Percentiles rank a stretch among this genome's conserved stretches.
phyloP scores from a whole-genome alignment of 2,797 vertebrate genomes.

The Eutrigla gurnardus region DNA sequence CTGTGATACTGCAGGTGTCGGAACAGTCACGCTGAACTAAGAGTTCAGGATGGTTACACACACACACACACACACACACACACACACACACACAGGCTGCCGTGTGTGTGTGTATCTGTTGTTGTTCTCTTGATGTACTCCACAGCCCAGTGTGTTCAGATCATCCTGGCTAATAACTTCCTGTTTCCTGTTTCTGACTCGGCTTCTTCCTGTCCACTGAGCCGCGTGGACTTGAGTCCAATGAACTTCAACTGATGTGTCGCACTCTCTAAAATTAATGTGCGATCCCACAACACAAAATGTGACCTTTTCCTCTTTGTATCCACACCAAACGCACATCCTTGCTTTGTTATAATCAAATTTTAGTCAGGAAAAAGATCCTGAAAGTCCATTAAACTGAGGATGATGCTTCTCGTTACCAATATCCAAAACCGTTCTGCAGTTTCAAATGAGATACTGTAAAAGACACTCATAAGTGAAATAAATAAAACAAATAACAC shows the following conservation, averaged over 20 bases:
- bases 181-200: constrained; percentile 82
- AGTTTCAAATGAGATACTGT: no score
- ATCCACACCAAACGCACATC: constrained; percentile 28
- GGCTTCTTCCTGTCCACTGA: constrained; percentile 69
- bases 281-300: constrained; percentile 8
- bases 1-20: constrained; percentile 61
- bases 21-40: constrained; percentile 11
- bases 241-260: constrained; percentile 33
- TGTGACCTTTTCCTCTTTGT: constrained; percentile 15
- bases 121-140: constrained; percentile 81
- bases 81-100: constrained; percentile 21
- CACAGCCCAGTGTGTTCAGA: constrained; percentile 76
- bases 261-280: constrained; percentile 11
- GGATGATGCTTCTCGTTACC: not conserved
- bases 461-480: no score
- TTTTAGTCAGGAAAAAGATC: constrained; percentile 10
- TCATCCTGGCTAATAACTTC: constrained; percentile 84
- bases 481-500: not conserved
- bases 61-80: constrained; percentile 27
- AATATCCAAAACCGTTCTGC: not conserved
- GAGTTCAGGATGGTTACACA: not conserved
- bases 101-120: constrained; percentile 49
- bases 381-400: constrained; percentile 26
- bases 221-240: constrained; percentile 36
- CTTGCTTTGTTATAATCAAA: constrained; percentile 34